Percentiles rank a stretch among this genome's conserved stretches.
These are phyloP conservation scores for Pomatorhinus ruficollis DNA, from an alignment of 2,113 vertebrate species.

Conservation along the genomic window DNA sequence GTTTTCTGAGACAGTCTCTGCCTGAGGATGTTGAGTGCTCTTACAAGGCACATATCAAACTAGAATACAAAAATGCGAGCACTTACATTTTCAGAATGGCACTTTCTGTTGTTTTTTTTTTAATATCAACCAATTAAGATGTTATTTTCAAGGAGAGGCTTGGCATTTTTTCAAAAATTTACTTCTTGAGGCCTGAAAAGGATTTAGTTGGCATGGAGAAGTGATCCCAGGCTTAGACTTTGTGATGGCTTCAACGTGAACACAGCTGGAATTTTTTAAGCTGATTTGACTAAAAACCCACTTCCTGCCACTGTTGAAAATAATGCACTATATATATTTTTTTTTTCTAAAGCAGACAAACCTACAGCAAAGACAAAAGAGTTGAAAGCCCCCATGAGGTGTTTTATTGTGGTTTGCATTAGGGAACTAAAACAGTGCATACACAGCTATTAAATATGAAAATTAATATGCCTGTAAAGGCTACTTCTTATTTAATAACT, in stretches of 20 bases:
- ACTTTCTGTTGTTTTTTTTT: slow-evolving; percentile 45
- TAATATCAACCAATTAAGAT: slow-evolving; percentile 71
- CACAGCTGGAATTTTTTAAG: slow-evolving; percentile 71
- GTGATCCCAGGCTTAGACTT: slow-evolving; percentile 57
- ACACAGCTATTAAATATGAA: neutral
- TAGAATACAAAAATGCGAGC: slow-evolving; percentile 45
- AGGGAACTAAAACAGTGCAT: neutral
- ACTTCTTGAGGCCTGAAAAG: slow-evolving; percentile 40
- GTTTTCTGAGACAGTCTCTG: neutral
- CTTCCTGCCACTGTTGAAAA: slow-evolving; percentile 68
- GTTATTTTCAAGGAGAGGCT: slow-evolving; percentile 67
- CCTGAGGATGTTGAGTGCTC: slow-evolving; percentile 36
- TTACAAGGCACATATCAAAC: slow-evolving; percentile 39
- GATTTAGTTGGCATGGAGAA: slow-evolving; percentile 64
- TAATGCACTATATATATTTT: slow-evolving; percentile 23
- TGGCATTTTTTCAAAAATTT: slow-evolving; percentile 74
- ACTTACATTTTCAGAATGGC: slow-evolving; percentile 54
- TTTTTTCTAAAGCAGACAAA: slow-evolving; percentile 11
- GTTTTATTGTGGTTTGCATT: neutral
- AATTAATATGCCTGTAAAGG: neutral
- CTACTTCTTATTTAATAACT: neutral
- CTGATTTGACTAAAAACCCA: slow-evolving; percentile 64
- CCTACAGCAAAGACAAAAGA: slow-evolving; percentile 49
- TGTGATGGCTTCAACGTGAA: slow-evolving; percentile 55
- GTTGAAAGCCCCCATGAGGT: neutral